Evolutionary conservation across 2,113 vertebrate species (phyloP), one percentile per base, ranked within the genome.

Genomic region (Carassius gibelio): DNA sequence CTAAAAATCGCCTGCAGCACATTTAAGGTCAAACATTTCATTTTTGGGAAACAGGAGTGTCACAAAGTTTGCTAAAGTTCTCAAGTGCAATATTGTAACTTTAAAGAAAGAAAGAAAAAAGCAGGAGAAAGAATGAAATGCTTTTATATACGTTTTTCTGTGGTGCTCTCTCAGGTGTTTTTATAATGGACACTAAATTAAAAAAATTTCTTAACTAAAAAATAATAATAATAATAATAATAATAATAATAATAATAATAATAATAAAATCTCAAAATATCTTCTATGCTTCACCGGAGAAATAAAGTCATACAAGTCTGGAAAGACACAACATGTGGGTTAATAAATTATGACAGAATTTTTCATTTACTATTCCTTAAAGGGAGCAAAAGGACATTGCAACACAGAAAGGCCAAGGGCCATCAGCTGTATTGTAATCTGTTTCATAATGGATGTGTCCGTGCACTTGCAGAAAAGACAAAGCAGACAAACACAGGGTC

Each of bases 21-120:
- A 10, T 45, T 87, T 72, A 74, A 87, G 88, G 76, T 86, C 87
- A 83, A 59, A 17, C 68, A 72, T 84, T 71, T 21, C 66, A 23
- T 30, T 84, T 59, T 15, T 61, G 71, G 61, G 38, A 74, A 84
- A 64, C 57, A 48, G 26, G 85, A 84, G 78, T 81, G 21, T 86
- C 55, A 77, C 68, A 81, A 23, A 71, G 83, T n/a, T 64, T 68
- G 69, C 59, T 7, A 42, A 61, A 17, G 21, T 62, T 8, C 64
- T 83, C 66, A 85, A 34, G 79, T 76, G 85, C 76, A 38, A 14
- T 38, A 8, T 8, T 36, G 14, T 78, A 45, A 85, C 57, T 72
- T 64, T 14, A 72, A 59, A 76, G 85, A 72, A 74, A 79, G 84
- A 76, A 76, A 66, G 77, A 75, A 62, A 84, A 8, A 57, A 80